phyloP scores from a whole-genome alignment of 2,888 invertebrate species.

The Drosophila trichaetosa region DNA sequence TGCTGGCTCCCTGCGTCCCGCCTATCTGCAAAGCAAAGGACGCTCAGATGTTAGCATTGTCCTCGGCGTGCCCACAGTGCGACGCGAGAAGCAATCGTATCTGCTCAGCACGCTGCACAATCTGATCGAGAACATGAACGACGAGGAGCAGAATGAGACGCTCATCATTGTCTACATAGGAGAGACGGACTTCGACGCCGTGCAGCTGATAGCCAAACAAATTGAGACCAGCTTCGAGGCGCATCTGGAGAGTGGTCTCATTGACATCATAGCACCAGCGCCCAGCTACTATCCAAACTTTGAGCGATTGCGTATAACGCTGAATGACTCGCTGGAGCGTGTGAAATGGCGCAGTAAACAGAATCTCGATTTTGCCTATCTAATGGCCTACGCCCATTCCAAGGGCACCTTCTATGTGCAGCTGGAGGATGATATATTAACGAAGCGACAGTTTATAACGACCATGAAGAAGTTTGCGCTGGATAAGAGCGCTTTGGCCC shows the following conservation, averaged over 20 bases:
- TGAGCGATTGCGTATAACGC: slow-evolving; percentile 89
- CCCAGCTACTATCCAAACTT: slow-evolving; percentile 95
- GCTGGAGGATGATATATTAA: slow-evolving; percentile 97
- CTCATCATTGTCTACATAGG: slow-evolving; percentile 95
- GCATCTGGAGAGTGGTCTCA: slow-evolving; percentile 91
- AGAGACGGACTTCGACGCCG: slow-evolving; percentile 92
- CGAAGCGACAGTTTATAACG: slow-evolving; percentile 92
- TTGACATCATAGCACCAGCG: slow-evolving; percentile 95
- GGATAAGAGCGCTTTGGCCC: slow-evolving; percentile 88
- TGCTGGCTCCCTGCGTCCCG: slow-evolving; percentile 91
- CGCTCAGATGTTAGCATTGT: slow-evolving; percentile 92
- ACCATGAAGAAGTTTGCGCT: slow-evolving; percentile 94
- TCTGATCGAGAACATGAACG: slow-evolving; percentile 91
- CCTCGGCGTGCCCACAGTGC: slow-evolving; percentile 94
- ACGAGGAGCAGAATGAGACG: slow-evolving; percentile 90
- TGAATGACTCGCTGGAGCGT: slow-evolving; percentile 94
- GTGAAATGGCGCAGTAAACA: slow-evolving; percentile 97
- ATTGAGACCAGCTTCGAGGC: slow-evolving; percentile 91
- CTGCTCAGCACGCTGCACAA: slow-evolving; percentile 93
- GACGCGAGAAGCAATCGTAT: slow-evolving; percentile 94
- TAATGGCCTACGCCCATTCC: slow-evolving; percentile 96
- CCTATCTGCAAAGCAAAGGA: slow-evolving; percentile 91
- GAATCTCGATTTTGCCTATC: slow-evolving; percentile 95
- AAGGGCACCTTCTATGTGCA: slow-evolving; percentile 95
- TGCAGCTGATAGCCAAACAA: slow-evolving; percentile 90